Percentiles rank a stretch among this genome's conserved stretches.
Evolutionary conservation across 2,888 invertebrate genomes (phyloP).

Genomic region (Ormyrus rosae): DNA sequence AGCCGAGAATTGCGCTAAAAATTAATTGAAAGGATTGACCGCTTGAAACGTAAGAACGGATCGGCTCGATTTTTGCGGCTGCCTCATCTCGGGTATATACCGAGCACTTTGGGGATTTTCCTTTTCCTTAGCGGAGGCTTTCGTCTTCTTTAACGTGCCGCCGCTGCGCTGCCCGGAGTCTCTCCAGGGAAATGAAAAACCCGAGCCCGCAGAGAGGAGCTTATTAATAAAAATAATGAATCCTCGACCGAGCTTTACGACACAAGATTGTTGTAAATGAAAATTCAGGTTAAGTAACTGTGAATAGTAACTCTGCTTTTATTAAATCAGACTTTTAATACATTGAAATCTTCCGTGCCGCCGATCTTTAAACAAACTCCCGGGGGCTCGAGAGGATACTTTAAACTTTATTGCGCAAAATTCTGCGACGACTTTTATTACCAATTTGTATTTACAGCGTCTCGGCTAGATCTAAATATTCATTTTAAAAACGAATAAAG

Average conservation of each 20-base stretch:
- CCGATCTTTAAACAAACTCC: no score
- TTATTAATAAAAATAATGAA: slow-evolving; percentile 51
- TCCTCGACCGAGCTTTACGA: neutral
- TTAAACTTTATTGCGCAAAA: no score
- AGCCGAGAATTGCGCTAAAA: slow-evolving; percentile 4
- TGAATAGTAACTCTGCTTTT: neutral
- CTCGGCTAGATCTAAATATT: neutral
- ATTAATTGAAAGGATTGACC: slow-evolving; percentile 38
- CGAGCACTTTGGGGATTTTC: neutral
- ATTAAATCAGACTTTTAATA: no score
- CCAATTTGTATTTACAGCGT: no score
- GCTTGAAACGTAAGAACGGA: neutral
- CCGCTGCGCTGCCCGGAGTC: neutral
- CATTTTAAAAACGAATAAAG: no score
- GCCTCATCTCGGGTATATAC: neutral
- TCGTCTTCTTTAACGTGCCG: slow-evolving; percentile 7
- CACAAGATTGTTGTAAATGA: slow-evolving; percentile 21
- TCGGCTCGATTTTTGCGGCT: slow-evolving; percentile 27
- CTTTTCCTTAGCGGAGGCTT: neutral
- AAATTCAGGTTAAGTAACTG: slow-evolving; percentile 20
- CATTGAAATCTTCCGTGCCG: no score
- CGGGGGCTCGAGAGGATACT: no score
- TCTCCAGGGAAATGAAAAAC: slow-evolving; percentile 54
- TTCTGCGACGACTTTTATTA: no score
- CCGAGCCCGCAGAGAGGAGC: slow-evolving; percentile 15